A percentile compares a stretch with the other conserved stretches of the same genome.
Conservation (phyloP, 2,888 invertebrate genomes). For the Nemoura dubitans region DNA sequence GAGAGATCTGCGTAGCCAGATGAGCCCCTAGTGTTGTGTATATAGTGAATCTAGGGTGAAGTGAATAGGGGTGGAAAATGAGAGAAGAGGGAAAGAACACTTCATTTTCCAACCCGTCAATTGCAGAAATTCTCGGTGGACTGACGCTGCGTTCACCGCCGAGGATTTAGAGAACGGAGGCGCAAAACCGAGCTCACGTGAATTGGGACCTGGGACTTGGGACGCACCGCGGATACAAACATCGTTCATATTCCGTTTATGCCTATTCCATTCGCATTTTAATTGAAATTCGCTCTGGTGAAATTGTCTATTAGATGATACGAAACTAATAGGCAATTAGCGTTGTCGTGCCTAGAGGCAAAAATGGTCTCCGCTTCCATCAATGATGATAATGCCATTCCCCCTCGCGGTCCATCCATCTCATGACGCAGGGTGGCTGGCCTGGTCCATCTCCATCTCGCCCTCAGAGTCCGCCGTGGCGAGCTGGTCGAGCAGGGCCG, state of each 20-base stretch:
- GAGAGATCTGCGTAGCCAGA: neutral
- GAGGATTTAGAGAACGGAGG: constrained; percentile 43
- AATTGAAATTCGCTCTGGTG: neutral
- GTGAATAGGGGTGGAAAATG: constrained; percentile 41
- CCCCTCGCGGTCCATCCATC: neutral
- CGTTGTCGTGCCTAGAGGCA: neutral
- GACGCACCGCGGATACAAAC: neutral
- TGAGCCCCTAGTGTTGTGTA: neutral
- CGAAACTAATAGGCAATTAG: neutral
- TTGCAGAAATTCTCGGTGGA: constrained; percentile 51
- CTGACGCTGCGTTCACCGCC: constrained; percentile 43
- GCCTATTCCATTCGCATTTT: constrained; percentile 17
- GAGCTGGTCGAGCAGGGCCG: no score
- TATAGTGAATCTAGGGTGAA: constrained; percentile 20
- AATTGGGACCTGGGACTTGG: neutral
- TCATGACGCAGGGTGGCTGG: neutral
- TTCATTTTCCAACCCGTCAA: constrained; percentile 53
- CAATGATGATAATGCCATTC: neutral
- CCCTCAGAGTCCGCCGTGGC: neutral
- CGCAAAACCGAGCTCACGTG: neutral
- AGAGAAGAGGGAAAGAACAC: constrained; percentile 42
- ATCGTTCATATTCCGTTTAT: neutral
- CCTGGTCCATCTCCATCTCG: neutral
- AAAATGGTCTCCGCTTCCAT: neutral
- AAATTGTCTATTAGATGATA: neutral